Base-by-base conservation (phyloP, 1,140 invertebrate genomes). In the Zaprionus africanus region DNA sequence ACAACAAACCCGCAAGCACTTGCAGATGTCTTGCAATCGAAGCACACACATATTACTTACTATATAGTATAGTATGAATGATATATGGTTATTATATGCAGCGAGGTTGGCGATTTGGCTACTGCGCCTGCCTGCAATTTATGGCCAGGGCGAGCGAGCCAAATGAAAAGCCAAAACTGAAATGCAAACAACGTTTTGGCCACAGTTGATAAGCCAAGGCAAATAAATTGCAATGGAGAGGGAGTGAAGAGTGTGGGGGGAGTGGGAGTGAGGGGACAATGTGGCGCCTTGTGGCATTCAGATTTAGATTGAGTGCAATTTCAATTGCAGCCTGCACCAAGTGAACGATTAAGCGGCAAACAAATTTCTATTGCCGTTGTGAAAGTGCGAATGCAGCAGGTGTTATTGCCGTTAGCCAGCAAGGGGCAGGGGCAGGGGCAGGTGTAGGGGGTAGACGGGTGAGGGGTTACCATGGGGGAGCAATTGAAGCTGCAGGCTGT, bases 221-320 rank as follows among this genome's bases (percentile, higher is more conserved):
- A 64, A 61, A 53, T 69, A 76, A 70, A 84, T 85, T 51, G 46
- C 12, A 13, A 11, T 7, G 0, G 19, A 51, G 9, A 24, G 19
- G 11, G 19, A 51, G 46, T 9, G 19, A 51, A 17, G 13, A 13
- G 36, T 9, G 13, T 9, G 19, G 19, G 19, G 46, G 7, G 3
- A 4, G 46, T 2, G 46, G 1, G 4, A 19, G 43, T n/a, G 11
- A 19, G 36, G 17, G 19, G 4, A n/a, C 15, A 22, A 19, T n/a
- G 49, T 69, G 65, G 66, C 72, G 59, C 72, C 66, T 70, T 69
- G 46, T 51, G 66, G 51, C 51, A 62, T 69, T 62, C 59, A 72
- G 79, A 69, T 59, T 78, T 84, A 86, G 82, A 86, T 87, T 82
- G 82, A 86, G 77, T 86, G 82, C 82, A 87, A 72, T 76, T 70